phyloP scores from a whole-genome alignment of 2,888 invertebrate genomes.

The Dichetophora obliterata region DNA sequence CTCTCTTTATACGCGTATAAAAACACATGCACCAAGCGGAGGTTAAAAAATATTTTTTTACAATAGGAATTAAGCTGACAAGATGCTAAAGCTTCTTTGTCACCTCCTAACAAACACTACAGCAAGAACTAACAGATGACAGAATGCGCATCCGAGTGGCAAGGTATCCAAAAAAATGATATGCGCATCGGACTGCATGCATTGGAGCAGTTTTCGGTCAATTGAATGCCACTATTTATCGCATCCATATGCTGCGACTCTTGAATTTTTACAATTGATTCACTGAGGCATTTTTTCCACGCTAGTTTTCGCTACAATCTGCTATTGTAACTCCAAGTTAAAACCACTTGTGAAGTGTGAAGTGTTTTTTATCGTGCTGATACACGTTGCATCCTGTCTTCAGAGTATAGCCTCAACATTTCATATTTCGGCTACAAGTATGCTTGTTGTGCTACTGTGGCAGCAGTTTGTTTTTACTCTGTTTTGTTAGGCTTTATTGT shows the following conservation, averaged over 20 bases:
- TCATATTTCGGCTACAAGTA: no score
- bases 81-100: no score
- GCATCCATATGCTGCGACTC: slow-evolving; percentile 50
- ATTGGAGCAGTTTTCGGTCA: slow-evolving; percentile 61
- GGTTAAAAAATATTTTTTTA: no score
- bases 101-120: background rate
- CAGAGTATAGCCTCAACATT: background rate
- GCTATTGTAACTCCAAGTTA: background rate
- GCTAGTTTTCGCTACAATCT: slow-evolving; percentile 23
- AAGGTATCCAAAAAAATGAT: slow-evolving; percentile 36
- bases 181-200: slow-evolving; percentile 62
- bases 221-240: slow-evolving; percentile 63
- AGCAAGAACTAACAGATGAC: slow-evolving; percentile 24
- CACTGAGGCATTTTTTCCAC: slow-evolving; percentile 52
- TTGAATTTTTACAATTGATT: slow-evolving; percentile 28
- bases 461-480: no score
- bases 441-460: background rate
- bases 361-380: slow-evolving; percentile 13
- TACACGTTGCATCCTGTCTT: slow-evolving; percentile 33
- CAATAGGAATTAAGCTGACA: no score
- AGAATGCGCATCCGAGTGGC: slow-evolving; percentile 25
- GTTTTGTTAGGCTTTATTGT: background rate
- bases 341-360: slow-evolving; percentile 54
- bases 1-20: no score
- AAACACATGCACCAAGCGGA: no score